These are phyloP conservation scores for Cygnus buccinator DNA, from an alignment of 2,113 vertebrate genomes.

Conservation along the genomic window DNA sequence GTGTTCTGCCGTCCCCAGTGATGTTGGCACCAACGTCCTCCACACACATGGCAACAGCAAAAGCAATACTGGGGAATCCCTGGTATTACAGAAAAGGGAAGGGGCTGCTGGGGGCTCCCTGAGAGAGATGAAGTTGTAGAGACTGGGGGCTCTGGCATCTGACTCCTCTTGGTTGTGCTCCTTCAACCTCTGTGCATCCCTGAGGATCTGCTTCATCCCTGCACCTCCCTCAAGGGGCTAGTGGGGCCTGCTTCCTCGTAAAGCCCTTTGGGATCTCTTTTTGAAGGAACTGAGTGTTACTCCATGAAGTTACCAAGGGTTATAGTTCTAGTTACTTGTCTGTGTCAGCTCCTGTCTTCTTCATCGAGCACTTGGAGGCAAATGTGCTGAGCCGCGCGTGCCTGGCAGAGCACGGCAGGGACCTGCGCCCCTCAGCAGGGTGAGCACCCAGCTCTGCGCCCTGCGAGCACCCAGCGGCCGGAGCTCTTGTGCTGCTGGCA, in stretches of 20 bases:
- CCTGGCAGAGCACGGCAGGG: not conserved
- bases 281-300: not conserved
- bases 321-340: not conserved
- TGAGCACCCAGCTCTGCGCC: no score
- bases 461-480: no score
- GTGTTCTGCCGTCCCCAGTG: not conserved
- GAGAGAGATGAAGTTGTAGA: not conserved
- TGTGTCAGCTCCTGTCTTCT: not conserved
- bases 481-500: not conserved
- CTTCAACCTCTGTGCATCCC: not conserved
- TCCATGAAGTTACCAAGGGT: not conserved
- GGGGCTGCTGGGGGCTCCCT: not conserved
- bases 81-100: not conserved
- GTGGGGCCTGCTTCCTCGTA: not conserved
- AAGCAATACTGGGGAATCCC: not conserved
- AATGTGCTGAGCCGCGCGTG: not conserved
- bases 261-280: not conserved
- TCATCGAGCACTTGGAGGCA: not conserved
- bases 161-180: rapidly evolving
- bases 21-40: rapidly evolving
- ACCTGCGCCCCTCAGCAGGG: not conserved
- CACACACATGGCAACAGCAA: not conserved
- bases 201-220: not conserved
- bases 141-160: not conserved
- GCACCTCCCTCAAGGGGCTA: not conserved